Evolutionary conservation across 2,888 invertebrate species (phyloP).

Genomic region (Adineta ricciae): DNA sequence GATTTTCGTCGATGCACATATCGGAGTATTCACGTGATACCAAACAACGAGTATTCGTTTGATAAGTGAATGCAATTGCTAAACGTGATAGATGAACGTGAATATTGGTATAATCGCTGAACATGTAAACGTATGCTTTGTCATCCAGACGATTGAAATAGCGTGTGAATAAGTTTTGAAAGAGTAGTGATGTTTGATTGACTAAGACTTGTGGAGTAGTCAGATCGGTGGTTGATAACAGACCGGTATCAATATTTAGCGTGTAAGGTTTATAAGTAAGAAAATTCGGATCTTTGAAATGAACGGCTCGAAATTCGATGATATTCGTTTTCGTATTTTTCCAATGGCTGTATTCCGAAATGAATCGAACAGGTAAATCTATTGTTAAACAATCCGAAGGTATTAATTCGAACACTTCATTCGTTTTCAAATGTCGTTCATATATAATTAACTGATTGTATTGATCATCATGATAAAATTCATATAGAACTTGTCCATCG

Average conservation of each 20-base stretch:
- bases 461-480: not conserved
- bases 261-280: not conserved
- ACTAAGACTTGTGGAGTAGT: not conserved
- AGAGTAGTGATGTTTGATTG: not conserved
- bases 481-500: not conserved
- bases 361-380: not conserved
- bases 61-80: too few species aligned
- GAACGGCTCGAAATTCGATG: not conserved
- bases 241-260: not conserved
- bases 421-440: not conserved
- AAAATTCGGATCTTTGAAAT: not conserved
- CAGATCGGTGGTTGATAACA: too few species aligned
- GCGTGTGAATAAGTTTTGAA: not conserved
- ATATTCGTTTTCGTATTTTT: not conserved
- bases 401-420: not conserved
- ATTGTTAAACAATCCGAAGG: not conserved
- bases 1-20: too few species aligned
- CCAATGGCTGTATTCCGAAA: not conserved
- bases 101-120: too few species aligned
- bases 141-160: not conserved
- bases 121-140: not conserved
- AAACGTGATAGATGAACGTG: too few species aligned
- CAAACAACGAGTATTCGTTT: not conserved
- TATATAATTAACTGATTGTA: not conserved
- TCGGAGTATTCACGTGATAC: not conserved